Evolutionary conservation across 2,113 vertebrate genomes (phyloP).

Genomic region (Siphamia tubifer): DNA sequence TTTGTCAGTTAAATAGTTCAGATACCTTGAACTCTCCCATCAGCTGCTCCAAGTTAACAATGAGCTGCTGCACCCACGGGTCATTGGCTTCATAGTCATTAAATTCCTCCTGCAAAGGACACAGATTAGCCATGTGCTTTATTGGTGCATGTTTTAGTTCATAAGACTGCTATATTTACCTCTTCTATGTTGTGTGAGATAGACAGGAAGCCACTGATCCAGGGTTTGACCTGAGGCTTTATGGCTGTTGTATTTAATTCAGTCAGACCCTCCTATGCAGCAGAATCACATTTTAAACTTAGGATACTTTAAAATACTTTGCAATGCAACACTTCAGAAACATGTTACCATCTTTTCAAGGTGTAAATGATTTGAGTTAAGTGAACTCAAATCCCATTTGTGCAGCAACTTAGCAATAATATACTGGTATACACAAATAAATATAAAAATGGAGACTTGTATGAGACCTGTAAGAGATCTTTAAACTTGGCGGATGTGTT

Average conservation of each 20-base stretch:
- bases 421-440: no score
- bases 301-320: no score
- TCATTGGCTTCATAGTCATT: constrained; percentile 97
- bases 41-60: constrained; percentile 94
- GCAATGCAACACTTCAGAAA: no score
- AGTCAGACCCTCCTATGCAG: constrained; percentile 88
- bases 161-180: constrained; percentile 69
- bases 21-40: constrained; percentile 96
- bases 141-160: not conserved
- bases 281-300: no score
- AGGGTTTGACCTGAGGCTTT: constrained; percentile 96
- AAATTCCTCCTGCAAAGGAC: constrained; percentile 89
- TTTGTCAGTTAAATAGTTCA: not conserved
- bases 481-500: constrained; percentile 92
- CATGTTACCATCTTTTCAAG: no score
- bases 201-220: constrained; percentile 95
- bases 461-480: constrained; percentile 91
- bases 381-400: no score
- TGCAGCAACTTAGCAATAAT: no score
- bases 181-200: constrained; percentile 98
- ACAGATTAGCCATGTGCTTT: not conserved
- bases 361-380: no score
- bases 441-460: not conserved
- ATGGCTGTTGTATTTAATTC: constrained; percentile 93
- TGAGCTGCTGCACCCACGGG: constrained; percentile 98